Conservation (phyloP, 2,888 invertebrate species). For the Tipula lateralis region DNA sequence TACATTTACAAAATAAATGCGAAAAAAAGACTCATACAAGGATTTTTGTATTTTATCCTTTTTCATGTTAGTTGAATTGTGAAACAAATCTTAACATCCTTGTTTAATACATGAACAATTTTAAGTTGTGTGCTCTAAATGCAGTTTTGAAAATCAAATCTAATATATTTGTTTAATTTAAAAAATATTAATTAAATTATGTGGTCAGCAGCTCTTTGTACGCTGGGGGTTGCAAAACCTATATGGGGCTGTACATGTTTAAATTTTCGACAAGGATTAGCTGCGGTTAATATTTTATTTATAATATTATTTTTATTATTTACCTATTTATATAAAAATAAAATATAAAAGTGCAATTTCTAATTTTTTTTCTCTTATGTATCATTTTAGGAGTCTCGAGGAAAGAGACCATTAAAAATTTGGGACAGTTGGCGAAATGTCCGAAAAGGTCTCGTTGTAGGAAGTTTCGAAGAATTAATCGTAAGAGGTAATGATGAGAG, state of each 20-base stretch:
- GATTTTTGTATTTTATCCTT: constrained; percentile 11
- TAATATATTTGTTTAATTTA: too few species aligned
- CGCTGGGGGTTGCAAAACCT: constrained; percentile 50
- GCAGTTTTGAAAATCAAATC: neutral
- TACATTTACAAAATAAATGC: constrained; percentile 28
- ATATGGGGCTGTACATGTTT: constrained; percentile 47
- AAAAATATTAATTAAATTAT: constrained; percentile 38
- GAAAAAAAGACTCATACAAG: neutral
- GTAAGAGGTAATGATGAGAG: constrained; percentile 61
- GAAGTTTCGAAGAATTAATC: constrained; percentile 83
- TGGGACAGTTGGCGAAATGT: constrained; percentile 93
- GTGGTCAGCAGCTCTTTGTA: constrained; percentile 51
- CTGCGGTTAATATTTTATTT: constrained; percentile 41
- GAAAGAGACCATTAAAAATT: constrained; percentile 95
- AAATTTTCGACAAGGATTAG: constrained; percentile 49
- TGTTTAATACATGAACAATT: neutral
- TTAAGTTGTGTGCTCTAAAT: neutral
- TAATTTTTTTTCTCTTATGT: constrained; percentile 34
- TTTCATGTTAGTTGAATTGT: neutral
- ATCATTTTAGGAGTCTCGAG: constrained; percentile 78
- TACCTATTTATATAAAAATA: neutral
- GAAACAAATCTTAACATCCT: neutral
- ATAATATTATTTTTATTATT: neutral
- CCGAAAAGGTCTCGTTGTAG: constrained; percentile 88
- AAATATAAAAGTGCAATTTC: neutral